Evolutionary conservation across 2,113 vertebrate species (phyloP).

Genomic region (Rhinichthys klamathensis): DNA sequence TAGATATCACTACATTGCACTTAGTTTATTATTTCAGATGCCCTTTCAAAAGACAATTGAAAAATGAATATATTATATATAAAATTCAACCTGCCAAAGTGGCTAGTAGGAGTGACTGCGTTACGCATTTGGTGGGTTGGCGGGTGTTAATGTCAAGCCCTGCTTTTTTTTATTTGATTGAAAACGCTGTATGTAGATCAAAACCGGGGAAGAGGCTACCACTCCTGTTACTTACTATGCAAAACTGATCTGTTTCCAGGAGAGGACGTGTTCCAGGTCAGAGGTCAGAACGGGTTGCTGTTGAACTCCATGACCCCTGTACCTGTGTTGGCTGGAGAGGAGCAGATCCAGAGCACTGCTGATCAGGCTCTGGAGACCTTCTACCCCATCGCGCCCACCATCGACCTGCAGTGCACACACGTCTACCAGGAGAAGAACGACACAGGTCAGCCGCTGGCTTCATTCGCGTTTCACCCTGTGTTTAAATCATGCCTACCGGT

Average conservation of each 20-base stretch:
- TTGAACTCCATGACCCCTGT: slow-evolving; percentile 79
- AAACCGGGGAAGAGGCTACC: not conserved
- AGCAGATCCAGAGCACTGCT: slow-evolving; percentile 80
- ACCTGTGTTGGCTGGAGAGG: slow-evolving; percentile 75
- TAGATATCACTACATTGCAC: too few relatives aligned
- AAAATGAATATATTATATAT: too few relatives aligned
- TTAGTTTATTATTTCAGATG: too few relatives aligned
- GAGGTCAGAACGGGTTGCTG: slow-evolving; percentile 79
- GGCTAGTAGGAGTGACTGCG: too few relatives aligned
- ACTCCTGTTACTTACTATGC: not conserved
- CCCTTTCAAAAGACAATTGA: too few relatives aligned
- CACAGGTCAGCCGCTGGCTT: slow-evolving; percentile 72
- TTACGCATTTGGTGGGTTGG: too few relatives aligned
- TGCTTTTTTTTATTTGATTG: too few relatives aligned
- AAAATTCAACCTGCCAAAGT: too few relatives aligned
- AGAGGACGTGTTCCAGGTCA: slow-evolving; percentile 83
- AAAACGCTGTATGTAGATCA: not conserved
- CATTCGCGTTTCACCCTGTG: not conserved
- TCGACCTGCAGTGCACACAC: slow-evolving; percentile 81
- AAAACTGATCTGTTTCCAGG: slow-evolving; percentile 68
- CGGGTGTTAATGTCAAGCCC: too few relatives aligned
- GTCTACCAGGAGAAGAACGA: slow-evolving; percentile 78
- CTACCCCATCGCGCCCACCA: slow-evolving; percentile 87
- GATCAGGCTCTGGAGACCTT: slow-evolving; percentile 81
- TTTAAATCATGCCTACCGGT: not conserved